Conservation (phyloP, 2,113 vertebrate species). For the Anguilla rostrata region DNA sequence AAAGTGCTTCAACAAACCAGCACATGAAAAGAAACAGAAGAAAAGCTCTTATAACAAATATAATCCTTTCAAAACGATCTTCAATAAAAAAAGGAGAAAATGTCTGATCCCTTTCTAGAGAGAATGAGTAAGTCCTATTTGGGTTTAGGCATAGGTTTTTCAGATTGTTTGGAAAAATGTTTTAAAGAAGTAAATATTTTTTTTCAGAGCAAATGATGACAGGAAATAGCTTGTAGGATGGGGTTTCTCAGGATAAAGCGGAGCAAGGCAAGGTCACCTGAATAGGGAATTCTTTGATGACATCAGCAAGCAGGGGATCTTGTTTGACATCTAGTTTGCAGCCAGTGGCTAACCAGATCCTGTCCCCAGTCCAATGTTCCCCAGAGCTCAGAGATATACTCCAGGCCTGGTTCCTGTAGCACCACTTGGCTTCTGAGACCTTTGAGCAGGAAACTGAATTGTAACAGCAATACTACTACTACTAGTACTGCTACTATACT, state of each 20-base stretch:
- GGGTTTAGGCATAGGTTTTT: neutral
- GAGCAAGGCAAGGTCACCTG: slow-evolving; percentile 49
- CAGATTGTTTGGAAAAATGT: neutral
- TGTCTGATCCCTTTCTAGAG: no score
- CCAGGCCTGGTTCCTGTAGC: slow-evolving; percentile 67
- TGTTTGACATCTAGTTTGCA: slow-evolving; percentile 70
- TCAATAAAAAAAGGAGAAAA: neutral
- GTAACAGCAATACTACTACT: no score
- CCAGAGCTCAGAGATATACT: slow-evolving; percentile 55
- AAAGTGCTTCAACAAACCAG: no score
- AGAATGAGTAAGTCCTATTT: no score
- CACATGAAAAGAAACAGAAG: neutral
- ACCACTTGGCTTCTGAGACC: slow-evolving; percentile 69
- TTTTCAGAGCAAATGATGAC: neutral
- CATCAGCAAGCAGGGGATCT: slow-evolving; percentile 65
- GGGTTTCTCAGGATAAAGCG: neutral
- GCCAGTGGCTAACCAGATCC: slow-evolving; percentile 73
- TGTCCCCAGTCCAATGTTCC: slow-evolving; percentile 63
- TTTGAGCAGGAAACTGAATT: slow-evolving; percentile 19
- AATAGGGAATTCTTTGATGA: slow-evolving; percentile 66
- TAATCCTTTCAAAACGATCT: neutral
- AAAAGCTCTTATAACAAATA: no score
- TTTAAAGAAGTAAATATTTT: neutral
- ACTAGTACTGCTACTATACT: no score
- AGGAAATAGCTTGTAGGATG: neutral